phyloP scores from a whole-genome alignment of 2,888 invertebrate genomes.

The Sarcophaga variegata region DNA sequence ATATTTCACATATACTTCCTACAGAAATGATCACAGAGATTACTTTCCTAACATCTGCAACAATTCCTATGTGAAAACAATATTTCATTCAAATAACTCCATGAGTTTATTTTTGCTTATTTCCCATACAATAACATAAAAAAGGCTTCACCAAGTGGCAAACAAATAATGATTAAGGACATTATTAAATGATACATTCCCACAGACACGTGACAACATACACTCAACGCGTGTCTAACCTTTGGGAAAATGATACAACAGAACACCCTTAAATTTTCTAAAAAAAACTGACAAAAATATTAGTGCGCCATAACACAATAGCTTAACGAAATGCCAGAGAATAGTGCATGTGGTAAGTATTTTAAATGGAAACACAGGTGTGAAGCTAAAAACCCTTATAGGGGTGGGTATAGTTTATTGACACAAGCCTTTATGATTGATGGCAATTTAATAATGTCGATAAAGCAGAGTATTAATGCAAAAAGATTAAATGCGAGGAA shows the following conservation, averaged over 20 bases:
- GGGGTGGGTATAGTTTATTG: conserved; percentile 9
- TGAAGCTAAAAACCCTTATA: conserved; percentile 18
- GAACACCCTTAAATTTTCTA: conserved; percentile 31
- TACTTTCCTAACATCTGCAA: conserved; percentile 60
- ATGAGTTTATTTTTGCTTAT: conserved; percentile 7
- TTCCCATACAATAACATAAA: background rate
- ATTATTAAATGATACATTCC: conserved; percentile 63
- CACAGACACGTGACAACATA: conserved; percentile 67
- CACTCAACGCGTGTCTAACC: conserved; percentile 29
- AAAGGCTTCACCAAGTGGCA: conserved; percentile 33
- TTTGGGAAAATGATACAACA: background rate
- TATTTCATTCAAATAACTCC: conserved; percentile 58
- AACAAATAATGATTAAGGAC: conserved; percentile 34
- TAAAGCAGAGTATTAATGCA: background rate
- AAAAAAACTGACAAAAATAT: conserved; percentile 24
- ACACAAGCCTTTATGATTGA: background rate
- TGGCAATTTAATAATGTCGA: conserved; percentile 10
- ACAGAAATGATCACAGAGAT: too few species aligned
- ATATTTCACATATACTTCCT: too few species aligned
- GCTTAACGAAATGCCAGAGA: background rate
- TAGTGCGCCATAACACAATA: background rate
- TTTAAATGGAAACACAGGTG: conserved; percentile 43
- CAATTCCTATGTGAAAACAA: conserved; percentile 66
- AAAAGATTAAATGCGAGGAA: background rate
- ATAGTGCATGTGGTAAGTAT: conserved; percentile 16